Conservation (phyloP, 2,888 invertebrate genomes). For the Pyrrhia umbra region DNA sequence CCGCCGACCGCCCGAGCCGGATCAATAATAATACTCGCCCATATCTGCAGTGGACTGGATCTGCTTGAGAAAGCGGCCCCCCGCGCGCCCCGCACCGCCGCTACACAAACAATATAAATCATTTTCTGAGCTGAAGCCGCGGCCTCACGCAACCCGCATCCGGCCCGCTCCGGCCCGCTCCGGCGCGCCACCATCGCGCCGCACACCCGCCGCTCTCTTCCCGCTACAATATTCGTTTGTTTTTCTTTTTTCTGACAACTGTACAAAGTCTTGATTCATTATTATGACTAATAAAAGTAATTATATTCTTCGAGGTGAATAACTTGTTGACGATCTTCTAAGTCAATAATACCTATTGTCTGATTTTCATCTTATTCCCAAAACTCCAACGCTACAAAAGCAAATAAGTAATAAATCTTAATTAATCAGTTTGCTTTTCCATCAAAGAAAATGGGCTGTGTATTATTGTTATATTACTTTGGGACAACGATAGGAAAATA, state of each 20-base stretch:
- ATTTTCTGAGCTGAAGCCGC: constrained; percentile 84
- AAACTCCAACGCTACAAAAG: constrained; percentile 14
- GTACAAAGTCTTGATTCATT: constrained; percentile 4
- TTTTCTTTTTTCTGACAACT: constrained; percentile 33
- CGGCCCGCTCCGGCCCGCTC: constrained; percentile 55
- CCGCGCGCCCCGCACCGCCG: constrained; percentile 69
- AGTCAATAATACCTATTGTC: not conserved
- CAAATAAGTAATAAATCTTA: constrained; percentile 29
- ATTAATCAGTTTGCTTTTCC: constrained; percentile 23
- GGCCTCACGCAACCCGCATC: constrained; percentile 76
- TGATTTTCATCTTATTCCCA: not conserved
- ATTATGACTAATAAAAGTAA: not conserved
- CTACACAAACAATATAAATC: constrained; percentile 90
- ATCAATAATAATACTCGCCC: constrained; percentile 90
- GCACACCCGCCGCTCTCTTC: constrained; percentile 31
- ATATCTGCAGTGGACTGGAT: constrained; percentile 90
- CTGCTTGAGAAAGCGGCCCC: constrained; percentile 86
- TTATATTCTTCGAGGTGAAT: not conserved
- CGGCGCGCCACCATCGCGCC: constrained; percentile 37
- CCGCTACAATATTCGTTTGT: constrained; percentile 38
- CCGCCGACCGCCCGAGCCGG: constrained; percentile 84
- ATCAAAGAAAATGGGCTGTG: constrained; percentile 9
- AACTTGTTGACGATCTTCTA: not conserved
- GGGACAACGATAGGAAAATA: not conserved
- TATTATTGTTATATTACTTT: constrained; percentile 3